Base-by-base conservation (phyloP, 1,140 invertebrate genomes). In the Andricus grossulariae region DNA sequence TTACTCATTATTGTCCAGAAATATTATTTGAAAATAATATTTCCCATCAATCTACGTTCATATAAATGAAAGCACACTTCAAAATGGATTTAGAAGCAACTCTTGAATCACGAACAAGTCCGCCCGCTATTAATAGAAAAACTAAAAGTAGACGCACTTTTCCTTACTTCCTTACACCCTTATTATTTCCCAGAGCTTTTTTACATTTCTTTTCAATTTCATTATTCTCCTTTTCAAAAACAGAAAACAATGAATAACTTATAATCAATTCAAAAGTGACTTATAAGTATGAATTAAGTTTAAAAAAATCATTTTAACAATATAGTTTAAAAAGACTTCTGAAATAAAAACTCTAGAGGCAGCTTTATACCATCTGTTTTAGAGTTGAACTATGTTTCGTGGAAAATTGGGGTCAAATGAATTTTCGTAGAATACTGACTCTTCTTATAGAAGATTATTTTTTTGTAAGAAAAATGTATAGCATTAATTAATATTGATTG, bases 111-210 rank as follows among this genome's bases (percentile, higher is more conserved):
- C n/a, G 50, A 16, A 57, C 72, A 49, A 73, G 72, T 66, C 72
- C 18, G 71, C 51, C 51, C 66, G 72, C 71, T 13, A 66, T 51
- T 66, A 21, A 54, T 76, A 76, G 66, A 70, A 71, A 71, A 76
- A 55, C 66, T 71, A 52, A 16, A 55, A 71, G 54, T 76, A 60
- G 73, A 39, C 50, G 8, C 52, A 74, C 54, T 74, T 74, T 55
- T 57, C 32, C 54, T 50, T 13, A 60, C 39, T 60, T 49, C 52
- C 54, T 32, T 54, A 71, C 39, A 13, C 45, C 39, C 45, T 71
- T 19, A 32, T 54, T 52, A 71, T 76, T 45, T 25, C 49, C 52
- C 21, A 50, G 72, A 52, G 51, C 18, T 11, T 45, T 49, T 57
- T 19, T 66, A 50, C 10, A 45, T 45, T 10, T 45, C 10, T 11